Conservation (phyloP, 2,113 vertebrate species). For the Noctilio leporinus region DNA sequence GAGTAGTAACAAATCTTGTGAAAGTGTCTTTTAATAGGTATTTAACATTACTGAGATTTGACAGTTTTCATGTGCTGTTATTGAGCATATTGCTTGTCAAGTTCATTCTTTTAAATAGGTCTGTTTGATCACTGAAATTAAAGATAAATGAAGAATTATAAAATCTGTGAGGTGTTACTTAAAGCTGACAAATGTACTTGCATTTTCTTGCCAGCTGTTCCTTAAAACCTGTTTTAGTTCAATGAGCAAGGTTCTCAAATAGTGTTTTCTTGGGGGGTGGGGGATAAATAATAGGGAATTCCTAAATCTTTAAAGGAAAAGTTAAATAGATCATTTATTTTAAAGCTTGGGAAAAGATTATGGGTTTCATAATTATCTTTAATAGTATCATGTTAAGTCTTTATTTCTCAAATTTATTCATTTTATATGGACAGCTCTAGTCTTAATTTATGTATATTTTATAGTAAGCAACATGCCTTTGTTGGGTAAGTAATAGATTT, state of each 20-base stretch:
- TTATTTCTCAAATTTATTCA: constrained; percentile 6
- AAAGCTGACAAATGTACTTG: not conserved
- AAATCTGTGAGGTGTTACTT: not conserved
- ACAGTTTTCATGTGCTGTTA: not conserved
- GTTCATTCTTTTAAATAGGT: not conserved
- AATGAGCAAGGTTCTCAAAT: not conserved
- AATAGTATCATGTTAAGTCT: constrained; percentile 25
- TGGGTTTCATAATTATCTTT: constrained; percentile 7
- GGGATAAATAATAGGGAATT: not conserved
- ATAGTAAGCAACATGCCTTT: not conserved
- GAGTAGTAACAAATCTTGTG: not conserved
- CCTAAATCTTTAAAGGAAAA: constrained; percentile 26
- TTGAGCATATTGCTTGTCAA: not conserved
- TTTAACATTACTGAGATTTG: not conserved
- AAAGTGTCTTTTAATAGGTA: not conserved
- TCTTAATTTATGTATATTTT: constrained; percentile 4
- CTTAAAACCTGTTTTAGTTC: constrained; percentile 35
- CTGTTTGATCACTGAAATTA: not conserved
- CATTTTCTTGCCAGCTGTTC: not conserved
- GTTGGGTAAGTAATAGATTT: not conserved
- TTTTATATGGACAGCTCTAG: not conserved
- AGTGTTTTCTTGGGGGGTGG: not conserved
- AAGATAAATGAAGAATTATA: not conserved
- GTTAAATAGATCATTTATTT: constrained; percentile 11
- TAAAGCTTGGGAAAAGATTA: not conserved